Evolutionary conservation across 2,797 vertebrate genomes (phyloP).

Genomic region (Neosalanx taihuensis): DNA sequence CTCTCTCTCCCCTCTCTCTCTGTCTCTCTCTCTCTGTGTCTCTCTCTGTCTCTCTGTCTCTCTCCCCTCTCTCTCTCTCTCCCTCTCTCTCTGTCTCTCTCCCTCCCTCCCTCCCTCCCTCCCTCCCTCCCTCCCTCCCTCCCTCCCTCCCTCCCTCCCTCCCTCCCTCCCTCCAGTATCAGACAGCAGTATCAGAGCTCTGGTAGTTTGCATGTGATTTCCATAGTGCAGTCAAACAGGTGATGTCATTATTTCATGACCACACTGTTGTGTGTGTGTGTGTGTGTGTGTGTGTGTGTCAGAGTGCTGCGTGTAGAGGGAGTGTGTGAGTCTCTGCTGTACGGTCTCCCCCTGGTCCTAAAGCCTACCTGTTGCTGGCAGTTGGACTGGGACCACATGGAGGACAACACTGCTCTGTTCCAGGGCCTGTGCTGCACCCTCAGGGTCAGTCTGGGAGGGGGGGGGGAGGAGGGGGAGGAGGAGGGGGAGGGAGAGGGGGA

Average conservation of each 20-base stretch:
- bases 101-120: not conserved
- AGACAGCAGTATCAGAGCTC: not conserved
- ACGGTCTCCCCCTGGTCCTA: conserved; percentile 57
- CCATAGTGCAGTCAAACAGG: not conserved
- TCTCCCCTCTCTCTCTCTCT: not conserved
- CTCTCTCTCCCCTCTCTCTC: not conserved
- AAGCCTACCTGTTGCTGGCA: conserved; percentile 51
- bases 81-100: not conserved
- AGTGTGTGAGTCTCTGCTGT: conserved; percentile 50
- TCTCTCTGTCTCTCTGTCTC: not conserved
- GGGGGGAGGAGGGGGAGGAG: not conserved
- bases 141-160: conserved; percentile 10
- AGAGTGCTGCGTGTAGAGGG: not conserved
- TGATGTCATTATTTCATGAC: not conserved
- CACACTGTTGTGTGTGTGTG: not conserved
- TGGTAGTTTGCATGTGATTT: not conserved
- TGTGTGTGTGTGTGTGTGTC: conserved; percentile 8
- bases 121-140: conserved; percentile 4
- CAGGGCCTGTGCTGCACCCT: conserved; percentile 6
- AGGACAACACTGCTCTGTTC: conserved; percentile 5
- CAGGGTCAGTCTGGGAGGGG: not conserved
- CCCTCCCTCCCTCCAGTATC: conserved; percentile 8
- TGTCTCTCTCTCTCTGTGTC: not conserved
- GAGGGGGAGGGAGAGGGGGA: conserved; percentile 9
- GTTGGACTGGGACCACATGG: conserved; percentile 17